Evolutionary conservation across 2,113 vertebrate genomes (phyloP).

Genomic region (Cyrtonyx montezumae): DNA sequence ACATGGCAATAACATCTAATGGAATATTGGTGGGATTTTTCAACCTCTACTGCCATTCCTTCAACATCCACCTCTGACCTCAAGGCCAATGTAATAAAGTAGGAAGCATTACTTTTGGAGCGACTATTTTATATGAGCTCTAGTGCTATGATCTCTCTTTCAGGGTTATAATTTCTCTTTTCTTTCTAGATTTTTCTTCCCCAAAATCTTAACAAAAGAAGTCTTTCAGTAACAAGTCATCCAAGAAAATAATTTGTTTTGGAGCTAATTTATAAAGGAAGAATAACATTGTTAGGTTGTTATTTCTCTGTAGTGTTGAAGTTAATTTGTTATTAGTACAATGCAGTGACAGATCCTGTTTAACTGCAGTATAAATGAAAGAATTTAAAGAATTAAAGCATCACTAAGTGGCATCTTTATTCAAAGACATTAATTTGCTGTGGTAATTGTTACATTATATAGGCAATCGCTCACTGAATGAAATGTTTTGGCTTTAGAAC

Average conservation of each 20-base stretch:
- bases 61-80: neutral
- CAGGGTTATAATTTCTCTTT: neutral
- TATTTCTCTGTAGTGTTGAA: constrained; percentile 24
- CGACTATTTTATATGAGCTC: too few species aligned
- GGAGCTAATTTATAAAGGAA: neutral
- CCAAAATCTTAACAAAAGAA: neutral
- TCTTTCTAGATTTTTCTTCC: neutral
- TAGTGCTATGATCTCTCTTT: neutral
- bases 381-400: constrained; percentile 38
- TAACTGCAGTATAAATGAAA: constrained; percentile 15
- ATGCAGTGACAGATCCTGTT: constrained; percentile 19
- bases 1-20: neutral
- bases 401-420: constrained; percentile 30
- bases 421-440: constrained; percentile 52
- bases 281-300: neutral
- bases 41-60: neutral
- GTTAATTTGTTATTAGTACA: constrained; percentile 42
- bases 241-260: neutral
- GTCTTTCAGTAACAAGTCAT: neutral
- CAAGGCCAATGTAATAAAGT: neutral
- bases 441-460: constrained; percentile 48
- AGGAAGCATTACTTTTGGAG: neutral
- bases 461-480: constrained; percentile 48
- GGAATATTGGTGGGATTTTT: neutral
- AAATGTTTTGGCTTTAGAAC: constrained; percentile 41